Evolutionary conservation across 2,888 invertebrate species (phyloP), one percentile per base, ranked within the genome.

Genomic region (Athalia cordata): DNA sequence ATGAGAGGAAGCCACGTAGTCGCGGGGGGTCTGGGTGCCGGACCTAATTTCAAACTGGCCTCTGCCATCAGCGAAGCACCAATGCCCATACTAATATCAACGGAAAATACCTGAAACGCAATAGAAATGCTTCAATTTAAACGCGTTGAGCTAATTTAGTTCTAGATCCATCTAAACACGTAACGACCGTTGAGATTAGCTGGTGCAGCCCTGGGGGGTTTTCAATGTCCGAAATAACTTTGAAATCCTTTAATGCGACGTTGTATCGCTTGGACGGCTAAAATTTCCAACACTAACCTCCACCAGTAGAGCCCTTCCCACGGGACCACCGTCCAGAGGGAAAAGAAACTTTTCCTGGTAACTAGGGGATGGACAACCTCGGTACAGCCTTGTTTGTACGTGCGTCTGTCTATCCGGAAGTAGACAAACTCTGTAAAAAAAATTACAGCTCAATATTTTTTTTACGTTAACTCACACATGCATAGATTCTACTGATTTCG

Each of bases 1-100:
- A 94, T 93, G 3, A 96, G 91, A 1, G 95, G 94, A 79, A 96
- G 92, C 95, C 96, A 96, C n/a, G 95, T 95, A 74, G 95, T 95
- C 67, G 94, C 93, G 0, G 95, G 94, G 57, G 94, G 93, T 67
- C 93, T 90, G 7, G 94, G 90, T 84, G 85, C 84, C 7, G 87
- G 87, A 61, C 84, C 87, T 43, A 90, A 81, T 62, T 85, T 85
- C 13, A 89, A 81, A 9, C 83, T 87, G 5, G 89, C 88, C 81
- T 88, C 88, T 8, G 89, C 90, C 4, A 90, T 79, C 0, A 89
- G 82, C 5, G 81, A 84, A 0, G 85, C 84, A 15, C 86, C 87
- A 4, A 84, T 85, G n/a, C 83, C 84, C 65, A 83, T 79, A 66
- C 78, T 81, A 45, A 82, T 80, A 59, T 89, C 88, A 57, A 87